Evolutionary conservation across 2,797 vertebrate species (phyloP).

Genomic region (Danio choprae): DNA sequence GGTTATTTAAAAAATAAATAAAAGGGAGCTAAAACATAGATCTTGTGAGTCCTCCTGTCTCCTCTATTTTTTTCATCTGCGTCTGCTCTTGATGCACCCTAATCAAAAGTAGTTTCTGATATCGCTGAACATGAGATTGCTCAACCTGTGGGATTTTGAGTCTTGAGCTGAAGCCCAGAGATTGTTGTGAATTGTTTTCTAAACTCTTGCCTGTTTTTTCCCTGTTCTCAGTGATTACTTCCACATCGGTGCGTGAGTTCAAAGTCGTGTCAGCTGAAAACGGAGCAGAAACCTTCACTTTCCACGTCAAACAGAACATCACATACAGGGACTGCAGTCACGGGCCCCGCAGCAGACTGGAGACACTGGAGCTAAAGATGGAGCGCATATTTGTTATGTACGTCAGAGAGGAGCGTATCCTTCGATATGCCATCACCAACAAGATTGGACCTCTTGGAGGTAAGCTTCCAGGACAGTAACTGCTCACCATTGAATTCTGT

Average conservation of each 20-base stretch:
- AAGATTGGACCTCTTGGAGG: constrained; percentile 83
- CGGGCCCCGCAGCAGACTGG: constrained; percentile 52
- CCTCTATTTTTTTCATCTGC: constrained; percentile 48
- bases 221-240: constrained; percentile 78
- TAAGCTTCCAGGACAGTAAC: constrained; percentile 67
- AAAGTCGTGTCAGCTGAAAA: constrained; percentile 73
- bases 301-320: constrained; percentile 88
- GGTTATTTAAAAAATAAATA: not conserved
- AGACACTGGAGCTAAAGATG: constrained; percentile 82
- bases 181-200: constrained; percentile 3
- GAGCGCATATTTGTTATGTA: constrained; percentile 88
- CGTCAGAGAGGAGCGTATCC: constrained; percentile 83
- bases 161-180: not conserved
- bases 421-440: constrained; percentile 91
- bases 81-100: constrained; percentile 50
- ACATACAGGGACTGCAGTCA: constrained; percentile 84
- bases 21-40: constrained; percentile 32
- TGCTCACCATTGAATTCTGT: not conserved
- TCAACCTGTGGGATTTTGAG: constrained; percentile 29
- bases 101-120: constrained; percentile 49
- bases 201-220: not conserved
- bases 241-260: constrained; percentile 83
- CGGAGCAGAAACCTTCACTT: constrained; percentile 81
- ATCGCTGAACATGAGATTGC: not conserved
- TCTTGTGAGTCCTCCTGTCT: constrained; percentile 1